phyloP scores from a whole-genome alignment of 2,113 vertebrate species.

The Drymodes brunneopygia region DNA sequence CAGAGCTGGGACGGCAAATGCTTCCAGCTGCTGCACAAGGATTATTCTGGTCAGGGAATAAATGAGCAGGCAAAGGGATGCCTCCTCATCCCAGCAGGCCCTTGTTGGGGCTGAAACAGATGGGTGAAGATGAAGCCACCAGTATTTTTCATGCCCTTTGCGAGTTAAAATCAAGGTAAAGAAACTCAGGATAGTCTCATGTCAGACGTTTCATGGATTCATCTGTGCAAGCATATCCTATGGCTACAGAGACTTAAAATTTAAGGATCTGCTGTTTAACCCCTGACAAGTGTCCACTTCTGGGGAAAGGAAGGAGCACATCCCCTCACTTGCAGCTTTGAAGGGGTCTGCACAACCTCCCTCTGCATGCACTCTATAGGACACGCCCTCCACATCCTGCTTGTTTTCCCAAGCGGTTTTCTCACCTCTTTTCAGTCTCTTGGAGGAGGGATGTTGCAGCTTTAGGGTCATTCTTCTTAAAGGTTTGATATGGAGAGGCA shows the following conservation, averaged over 20 bases:
- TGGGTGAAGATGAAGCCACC: background rate
- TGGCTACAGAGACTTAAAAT: background rate
- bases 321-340: background rate
- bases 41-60: background rate
- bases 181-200: background rate
- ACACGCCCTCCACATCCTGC: background rate
- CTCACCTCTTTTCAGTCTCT: constrained; percentile 74
- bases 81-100: background rate
- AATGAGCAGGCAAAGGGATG: too few species aligned
- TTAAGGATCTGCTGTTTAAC: background rate
- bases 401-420: background rate
- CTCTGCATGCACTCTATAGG: background rate
- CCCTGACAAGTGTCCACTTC: background rate
- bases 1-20: background rate
- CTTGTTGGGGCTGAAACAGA: background rate
- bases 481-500: constrained; percentile 73
- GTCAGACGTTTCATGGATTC: background rate
- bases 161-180: background rate
- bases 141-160: background rate
- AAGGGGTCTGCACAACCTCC: background rate
- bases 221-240: background rate
- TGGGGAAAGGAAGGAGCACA: background rate
- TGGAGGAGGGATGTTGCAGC: constrained; percentile 69
- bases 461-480: constrained; percentile 63
- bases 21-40: background rate